A percentile compares a stretch with the other conserved stretches of the same genome.
Evolutionary conservation across 2,797 vertebrate genomes (phyloP).

Genomic region (Linurgus olivaceus): DNA sequence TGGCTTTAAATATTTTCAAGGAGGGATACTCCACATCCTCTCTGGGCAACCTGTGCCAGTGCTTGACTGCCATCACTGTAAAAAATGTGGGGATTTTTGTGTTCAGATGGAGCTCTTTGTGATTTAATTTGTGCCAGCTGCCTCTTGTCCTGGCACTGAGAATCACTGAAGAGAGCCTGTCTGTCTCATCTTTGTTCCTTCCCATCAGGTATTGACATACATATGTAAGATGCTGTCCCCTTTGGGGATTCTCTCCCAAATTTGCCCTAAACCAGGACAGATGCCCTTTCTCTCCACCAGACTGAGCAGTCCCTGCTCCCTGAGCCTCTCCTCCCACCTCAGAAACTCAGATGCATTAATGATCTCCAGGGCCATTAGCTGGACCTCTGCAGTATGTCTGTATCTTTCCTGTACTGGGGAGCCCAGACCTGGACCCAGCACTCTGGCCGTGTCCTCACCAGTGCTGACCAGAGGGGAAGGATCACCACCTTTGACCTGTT

Average conservation of each 20-base stretch:
- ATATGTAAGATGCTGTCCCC: neutral
- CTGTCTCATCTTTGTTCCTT: neutral
- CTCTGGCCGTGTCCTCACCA: neutral
- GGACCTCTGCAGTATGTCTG: neutral
- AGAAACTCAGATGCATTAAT: neutral
- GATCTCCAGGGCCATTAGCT: neutral
- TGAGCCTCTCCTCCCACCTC: neutral
- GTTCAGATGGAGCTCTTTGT: neutral
- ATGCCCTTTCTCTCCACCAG: neutral
- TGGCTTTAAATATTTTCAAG: neutral
- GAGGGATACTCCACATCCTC: neutral
- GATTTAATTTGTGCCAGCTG: neutral
- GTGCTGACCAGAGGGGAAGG: neutral
- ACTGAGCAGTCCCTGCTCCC: neutral
- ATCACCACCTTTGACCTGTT: neutral
- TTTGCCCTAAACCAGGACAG: no score
- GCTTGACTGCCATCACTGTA: neutral
- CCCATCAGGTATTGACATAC: neutral
- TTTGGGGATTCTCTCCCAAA: no score
- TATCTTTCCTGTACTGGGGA: neutral
- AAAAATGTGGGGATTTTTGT: neutral
- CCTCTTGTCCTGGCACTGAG: neutral
- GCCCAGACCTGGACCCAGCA: neutral
- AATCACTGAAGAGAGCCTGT: neutral
- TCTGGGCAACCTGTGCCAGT: neutral